Percentiles rank a stretch among this genome's conserved stretches.
Evolutionary conservation across 2,797 vertebrate genomes (phyloP).

Genomic region (Sarcophilus harrisii): DNA sequence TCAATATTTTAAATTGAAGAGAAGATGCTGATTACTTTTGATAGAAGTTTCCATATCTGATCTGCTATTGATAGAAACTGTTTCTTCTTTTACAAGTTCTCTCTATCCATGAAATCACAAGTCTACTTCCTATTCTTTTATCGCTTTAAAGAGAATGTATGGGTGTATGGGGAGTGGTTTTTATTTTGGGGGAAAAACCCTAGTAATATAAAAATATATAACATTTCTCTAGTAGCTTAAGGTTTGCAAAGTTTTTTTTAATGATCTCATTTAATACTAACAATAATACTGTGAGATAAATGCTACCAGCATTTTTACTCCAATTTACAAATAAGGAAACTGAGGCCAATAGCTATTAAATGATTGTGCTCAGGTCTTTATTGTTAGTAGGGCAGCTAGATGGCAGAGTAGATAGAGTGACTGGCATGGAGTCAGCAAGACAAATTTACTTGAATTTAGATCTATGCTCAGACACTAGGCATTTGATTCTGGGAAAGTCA

Average conservation of each 20-base stretch:
- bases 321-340: background rate
- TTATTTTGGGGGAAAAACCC: background rate
- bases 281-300: background rate
- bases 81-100: background rate
- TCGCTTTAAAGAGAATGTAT: background rate
- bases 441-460: background rate
- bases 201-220: background rate
- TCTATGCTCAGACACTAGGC: background rate
- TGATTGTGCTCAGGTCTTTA: background rate
- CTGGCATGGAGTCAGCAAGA: background rate
- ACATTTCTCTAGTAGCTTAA: background rate
- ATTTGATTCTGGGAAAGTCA: constrained; percentile 8
- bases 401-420: background rate
- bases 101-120: background rate
- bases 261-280: background rate
- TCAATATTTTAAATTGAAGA: background rate
- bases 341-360: background rate
- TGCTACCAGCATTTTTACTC: background rate
- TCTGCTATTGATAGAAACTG: background rate
- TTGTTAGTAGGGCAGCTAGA: background rate
- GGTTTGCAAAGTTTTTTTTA: background rate
- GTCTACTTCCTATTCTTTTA: background rate
- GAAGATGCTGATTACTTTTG: background rate
- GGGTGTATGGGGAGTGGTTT: background rate
- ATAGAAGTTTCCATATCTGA: background rate